A percentile compares a stretch with the other conserved stretches of the same genome.
phyloP scores from a whole-genome alignment of 2,888 invertebrate genomes.

The Stictocephala bisonia region DNA sequence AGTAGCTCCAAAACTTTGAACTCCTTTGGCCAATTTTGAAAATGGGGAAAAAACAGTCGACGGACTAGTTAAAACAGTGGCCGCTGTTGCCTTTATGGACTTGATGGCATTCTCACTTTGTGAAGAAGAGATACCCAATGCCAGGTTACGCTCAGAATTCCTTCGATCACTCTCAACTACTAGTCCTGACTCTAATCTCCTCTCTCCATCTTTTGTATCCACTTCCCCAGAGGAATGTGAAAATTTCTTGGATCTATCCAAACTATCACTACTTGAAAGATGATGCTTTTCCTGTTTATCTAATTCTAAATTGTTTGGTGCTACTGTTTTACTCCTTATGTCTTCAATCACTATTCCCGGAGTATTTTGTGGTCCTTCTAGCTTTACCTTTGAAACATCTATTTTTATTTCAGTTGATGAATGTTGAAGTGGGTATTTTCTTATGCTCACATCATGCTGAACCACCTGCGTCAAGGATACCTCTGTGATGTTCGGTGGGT shows the following conservation, averaged over 20 bases:
- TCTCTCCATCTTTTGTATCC: slow-evolving; percentile 63
- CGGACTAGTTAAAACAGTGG: slow-evolving; percentile 69
- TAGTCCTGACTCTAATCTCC: slow-evolving; percentile 48
- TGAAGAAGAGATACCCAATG: slow-evolving; percentile 78
- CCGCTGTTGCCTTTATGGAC: slow-evolving; percentile 71
- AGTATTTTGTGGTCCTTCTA: slow-evolving; percentile 30
- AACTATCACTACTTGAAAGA: slow-evolving; percentile 65
- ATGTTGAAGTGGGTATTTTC: slow-evolving; percentile 53
- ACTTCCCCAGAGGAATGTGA: slow-evolving; percentile 78
- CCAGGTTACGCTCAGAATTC: slow-evolving; percentile 68
- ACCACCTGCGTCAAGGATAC: slow-evolving; percentile 64
- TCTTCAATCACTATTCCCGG: slow-evolving; percentile 57
- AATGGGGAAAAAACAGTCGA: slow-evolving; percentile 77
- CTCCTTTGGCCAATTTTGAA: slow-evolving; percentile 87
- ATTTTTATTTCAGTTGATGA: slow-evolving; percentile 55
- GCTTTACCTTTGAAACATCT: slow-evolving; percentile 51
- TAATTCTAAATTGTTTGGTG: slow-evolving; percentile 69
- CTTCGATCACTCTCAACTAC: slow-evolving; percentile 60
- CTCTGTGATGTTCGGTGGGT: slow-evolving; percentile 60
- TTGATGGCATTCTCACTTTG: slow-evolving; percentile 84
- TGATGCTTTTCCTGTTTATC: slow-evolving; percentile 65
- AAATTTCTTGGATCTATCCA: slow-evolving; percentile 36
- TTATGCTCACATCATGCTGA: slow-evolving; percentile 52
- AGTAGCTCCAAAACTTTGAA: slow-evolving; percentile 86
- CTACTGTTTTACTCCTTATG: slow-evolving; percentile 64